Evolutionary conservation across 2,888 invertebrate genomes (phyloP), one percentile per base, ranked within the genome.

Genomic region (Drosophila tripunctata): DNA sequence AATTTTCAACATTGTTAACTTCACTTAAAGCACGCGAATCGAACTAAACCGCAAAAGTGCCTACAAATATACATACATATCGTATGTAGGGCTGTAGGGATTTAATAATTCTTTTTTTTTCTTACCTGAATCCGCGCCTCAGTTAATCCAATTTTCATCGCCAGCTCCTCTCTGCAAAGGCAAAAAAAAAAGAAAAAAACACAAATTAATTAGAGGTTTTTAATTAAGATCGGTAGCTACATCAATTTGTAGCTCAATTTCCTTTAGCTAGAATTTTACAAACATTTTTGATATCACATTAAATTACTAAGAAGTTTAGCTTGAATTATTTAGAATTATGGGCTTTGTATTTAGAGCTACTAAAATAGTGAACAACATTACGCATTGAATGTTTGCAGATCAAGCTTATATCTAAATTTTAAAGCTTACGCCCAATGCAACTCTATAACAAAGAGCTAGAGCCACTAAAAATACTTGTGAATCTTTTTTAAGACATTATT

Each of bases 101-200:
- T 30, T 14, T 10, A 17, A 10, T 30, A 7, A 10, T 38, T 22
- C 10, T 19, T 14, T 8, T 33, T 7, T 17, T 31, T 17, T 41
- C 47, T 81, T 93, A 97, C 98, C 95, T 98, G 98, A 92, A 98
- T 97, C 91, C 98, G 93, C 60, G 97, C 97, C 93, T 98, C 98
- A 44, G 97, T 98, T 80, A 98, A 93, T 86, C 97, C 97, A 88
- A 98, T 97, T 93, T 97, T 97, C 96, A 97, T 96, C 31, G 98
- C 98, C 67, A 98, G 93, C 92, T 98, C 97, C 92, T 98, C 97
- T 92, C 98, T 96, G 95, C 61, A 96, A 90, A 45, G 27, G 58
- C 47, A 58, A n/a, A 57, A 50, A 27, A 47, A 24, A 22, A 30
- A 12, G 12, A 47, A 61, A 36, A 48, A 61, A 45, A 64, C 6